phyloP scores from a whole-genome alignment of 92 coral and sea anemone genomes.

The Phenganax subtilis region DNA sequence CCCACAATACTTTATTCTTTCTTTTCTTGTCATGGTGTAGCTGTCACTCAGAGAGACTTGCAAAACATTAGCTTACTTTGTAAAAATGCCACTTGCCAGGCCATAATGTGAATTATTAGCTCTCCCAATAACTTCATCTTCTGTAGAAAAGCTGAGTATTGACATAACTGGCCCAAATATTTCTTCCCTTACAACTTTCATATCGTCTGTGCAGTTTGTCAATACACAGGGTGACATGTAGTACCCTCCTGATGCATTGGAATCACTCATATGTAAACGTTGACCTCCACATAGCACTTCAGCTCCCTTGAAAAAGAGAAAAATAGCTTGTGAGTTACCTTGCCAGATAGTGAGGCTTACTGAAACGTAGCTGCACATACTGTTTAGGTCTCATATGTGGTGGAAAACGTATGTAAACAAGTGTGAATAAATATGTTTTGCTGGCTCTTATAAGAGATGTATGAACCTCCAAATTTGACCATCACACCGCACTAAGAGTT shows the following conservation, averaged over 20 bases:
- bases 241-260: constrained; percentile 62
- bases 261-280: constrained; percentile 60
- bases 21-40: too few relatives aligned
- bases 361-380: too few relatives aligned
- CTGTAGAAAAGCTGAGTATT: constrained; percentile 67
- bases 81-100: constrained; percentile 85
- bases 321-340: neutral
- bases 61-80: constrained; percentile 51
- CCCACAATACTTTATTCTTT: too few relatives aligned
- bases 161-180: constrained; percentile 99
- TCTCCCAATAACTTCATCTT: constrained; percentile 78
- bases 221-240: constrained; percentile 97
- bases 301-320: constrained; percentile 64
- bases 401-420: too few relatives aligned
- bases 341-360: neutral
- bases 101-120: constrained; percentile 88
- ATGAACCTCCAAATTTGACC: too few relatives aligned
- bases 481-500: too few relatives aligned
- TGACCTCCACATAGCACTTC: constrained; percentile 90
- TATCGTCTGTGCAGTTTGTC: constrained; percentile 84
- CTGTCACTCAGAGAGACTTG: too few relatives aligned
- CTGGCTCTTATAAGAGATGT: too few relatives aligned
- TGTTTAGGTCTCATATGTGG: too few relatives aligned
- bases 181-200: constrained; percentile 91
- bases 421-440: too few relatives aligned